Conservation (phyloP, 2,113 vertebrate species). For the Xyliphius kryptos region DNA sequence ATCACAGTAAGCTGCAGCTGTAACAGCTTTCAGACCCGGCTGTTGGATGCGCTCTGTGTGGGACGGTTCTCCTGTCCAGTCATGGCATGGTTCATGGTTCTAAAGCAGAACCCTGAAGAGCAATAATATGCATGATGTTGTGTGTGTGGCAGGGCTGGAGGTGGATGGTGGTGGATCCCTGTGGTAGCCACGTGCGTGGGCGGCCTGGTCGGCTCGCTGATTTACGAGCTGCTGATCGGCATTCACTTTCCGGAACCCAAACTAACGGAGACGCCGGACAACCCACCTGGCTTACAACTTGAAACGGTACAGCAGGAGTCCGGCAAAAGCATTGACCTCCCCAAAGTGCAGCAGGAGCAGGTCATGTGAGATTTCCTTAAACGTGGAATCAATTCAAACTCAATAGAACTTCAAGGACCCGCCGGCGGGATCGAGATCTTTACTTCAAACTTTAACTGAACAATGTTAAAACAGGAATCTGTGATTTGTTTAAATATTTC, state of each 20-base stretch:
- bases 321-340: conserved; percentile 12
- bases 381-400: not conserved
- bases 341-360: conserved; percentile 2
- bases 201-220: conserved; percentile 51
- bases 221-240: conserved; percentile 68
- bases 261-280: conserved; percentile 4
- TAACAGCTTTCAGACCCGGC: too few species aligned
- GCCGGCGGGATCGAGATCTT: too few species aligned
- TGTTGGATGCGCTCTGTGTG: too few species aligned
- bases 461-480: too few species aligned
- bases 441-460: too few species aligned
- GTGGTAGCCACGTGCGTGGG: conserved; percentile 69
- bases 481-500: too few species aligned
- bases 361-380: not conserved
- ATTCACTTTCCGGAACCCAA: conserved; percentile 60
- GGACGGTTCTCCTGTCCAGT: too few species aligned
- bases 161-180: conserved; percentile 83
- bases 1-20: too few species aligned
- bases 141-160: conserved; percentile 65
- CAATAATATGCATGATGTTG: not conserved
- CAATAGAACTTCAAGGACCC: not conserved
- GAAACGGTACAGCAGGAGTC: conserved; percentile 39
- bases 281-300: conserved; percentile 44
- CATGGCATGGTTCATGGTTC: not conserved
- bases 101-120: not conserved